phyloP scores from a whole-genome alignment of 2,888 invertebrate genomes.

The Ophion ellenae region DNA sequence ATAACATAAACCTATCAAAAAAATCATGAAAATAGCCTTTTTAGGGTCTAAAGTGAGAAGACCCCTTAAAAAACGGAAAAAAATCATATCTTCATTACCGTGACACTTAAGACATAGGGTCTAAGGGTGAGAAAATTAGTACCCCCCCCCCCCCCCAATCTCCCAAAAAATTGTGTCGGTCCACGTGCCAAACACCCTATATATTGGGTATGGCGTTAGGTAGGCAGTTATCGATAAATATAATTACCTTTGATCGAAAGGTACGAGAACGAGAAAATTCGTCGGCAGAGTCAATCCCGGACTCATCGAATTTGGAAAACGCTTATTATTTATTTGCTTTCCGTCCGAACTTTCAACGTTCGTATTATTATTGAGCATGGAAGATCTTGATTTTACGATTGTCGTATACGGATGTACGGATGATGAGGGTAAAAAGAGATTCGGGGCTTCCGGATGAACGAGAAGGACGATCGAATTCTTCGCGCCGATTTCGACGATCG shows the following conservation, averaged over 20 bases:
- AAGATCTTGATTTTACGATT: constrained; percentile 46
- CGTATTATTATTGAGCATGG: constrained; percentile 39
- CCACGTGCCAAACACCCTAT: too few species aligned
- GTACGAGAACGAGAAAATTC: constrained; percentile 78
- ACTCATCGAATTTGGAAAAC: constrained; percentile 51
- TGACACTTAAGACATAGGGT: too few species aligned
- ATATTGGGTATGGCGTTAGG: too few species aligned
- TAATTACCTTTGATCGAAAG: constrained; percentile 79
- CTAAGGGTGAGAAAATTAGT: too few species aligned
- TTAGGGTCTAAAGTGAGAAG: too few species aligned
- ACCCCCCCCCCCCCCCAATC: too few species aligned
- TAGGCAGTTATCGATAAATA: too few species aligned
- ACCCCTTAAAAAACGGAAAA: too few species aligned
- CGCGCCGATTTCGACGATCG: constrained; percentile 83
- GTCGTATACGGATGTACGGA: constrained; percentile 39
- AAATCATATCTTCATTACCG: too few species aligned
- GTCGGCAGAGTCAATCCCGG: constrained; percentile 54
- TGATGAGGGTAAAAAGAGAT: constrained; percentile 77
- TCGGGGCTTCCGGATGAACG: constrained; percentile 81
- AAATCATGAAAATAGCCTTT: too few species aligned
- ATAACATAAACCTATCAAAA: too few species aligned
- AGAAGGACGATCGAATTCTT: constrained; percentile 84
- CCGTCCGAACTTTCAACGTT: constrained; percentile 28
- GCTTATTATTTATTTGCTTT: constrained; percentile 50
- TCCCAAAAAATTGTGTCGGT: too few species aligned